Base-by-base conservation (phyloP, 2,797 vertebrate species). In the Halcyon badia region DNA sequence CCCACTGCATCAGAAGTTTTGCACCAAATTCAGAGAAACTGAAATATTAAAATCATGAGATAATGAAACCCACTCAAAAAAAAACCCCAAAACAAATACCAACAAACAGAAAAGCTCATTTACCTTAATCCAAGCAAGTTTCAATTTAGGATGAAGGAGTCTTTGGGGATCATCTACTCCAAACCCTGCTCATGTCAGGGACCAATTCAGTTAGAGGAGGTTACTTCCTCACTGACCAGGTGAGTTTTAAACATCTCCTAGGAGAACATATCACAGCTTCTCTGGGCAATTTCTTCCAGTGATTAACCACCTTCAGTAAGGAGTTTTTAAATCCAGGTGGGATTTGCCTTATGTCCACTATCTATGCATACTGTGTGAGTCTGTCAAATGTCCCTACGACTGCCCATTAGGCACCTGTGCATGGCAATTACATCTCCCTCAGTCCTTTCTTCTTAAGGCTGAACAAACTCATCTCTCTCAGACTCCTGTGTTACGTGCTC, bases 371-470 rank as follows among this genome's bases (percentile, higher is more conserved):
- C 6, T 42, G 24, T 7, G 3, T 2, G 3, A 14, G 4, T 56
- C 52, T 79, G 5, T 15, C 11, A 79, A 20, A 68, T 69, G 28
- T 65, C 52, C 30, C 10, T 42, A 11, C 7, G 10, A 20, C 6
- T 24, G 10, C 15, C 1, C 1, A 3, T 28, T 48, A 64, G 8
- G 14, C 11, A 61, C 16, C 5, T 66, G 4, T 26, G 15, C 24
- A 37, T 2, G 1, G 1, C 26, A 69, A 17, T 10, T 5, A 28
- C 24, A 41, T 24, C 3, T 6, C 9, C 2, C 7, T 62, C 14
- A 60, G 5, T 3, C 4, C 9, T 76, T 76, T 78, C 25, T 78
- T 71, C 48, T 52, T 57, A 60, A 68, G 57, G 16, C 8, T 65
- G 33, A 64, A 42, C 6, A 92, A 66, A 81, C 1, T 3, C 19